Base-by-base conservation (phyloP, 2,797 vertebrate species). In the Champsocephalus esox region DNA sequence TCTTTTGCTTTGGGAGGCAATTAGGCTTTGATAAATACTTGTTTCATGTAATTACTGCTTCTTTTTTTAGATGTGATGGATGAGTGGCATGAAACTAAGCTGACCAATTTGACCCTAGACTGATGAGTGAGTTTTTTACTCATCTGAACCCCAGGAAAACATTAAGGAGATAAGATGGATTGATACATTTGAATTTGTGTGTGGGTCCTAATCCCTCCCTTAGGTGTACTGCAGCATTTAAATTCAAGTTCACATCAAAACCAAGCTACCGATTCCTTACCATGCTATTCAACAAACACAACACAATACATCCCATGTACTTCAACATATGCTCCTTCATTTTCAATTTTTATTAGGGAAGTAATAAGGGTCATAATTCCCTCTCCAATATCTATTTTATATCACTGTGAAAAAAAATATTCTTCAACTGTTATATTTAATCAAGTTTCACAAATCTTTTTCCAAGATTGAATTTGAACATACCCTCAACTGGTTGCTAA, bases 11-110 rank as follows among this genome's bases (percentile, higher is more conserved):
- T 41, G 21, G 32, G 17, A 60, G 45, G 38, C 70, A 62, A 41
- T 76, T 64, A 58, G 38, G 12, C 10, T 68, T 58, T 66, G 24
- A 51, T 52, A 56, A 66, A 79, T 28, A 48, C 52, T 19, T 38
- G 34, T 66, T 70, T 70, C 32, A 52, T 61, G 38, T 44, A 16
- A 60, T 28, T 73, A 79, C 38, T 44, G 9, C 9, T 9, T 38
- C 28, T 38, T 62, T 73, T 59, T 32, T 24, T 5, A 32, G 38
- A 19, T 50, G 48, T 28, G 19, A 71, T n/a, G 51, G 10, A 16
- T 43, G 61, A 57, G 19, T 38, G 51, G 46, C 14, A n/a, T 58
- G 41, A 56, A 54, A 61, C 41, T 28, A 67, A 70, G 12, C 3
- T 12, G 34, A n/a, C 52, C 38, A 7, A 54, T 17, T 51, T 28